Percentiles rank a stretch among this genome's conserved stretches.
Conservation (phyloP, 1,140 invertebrate genomes). For the Zaprionus ornatus region DNA sequence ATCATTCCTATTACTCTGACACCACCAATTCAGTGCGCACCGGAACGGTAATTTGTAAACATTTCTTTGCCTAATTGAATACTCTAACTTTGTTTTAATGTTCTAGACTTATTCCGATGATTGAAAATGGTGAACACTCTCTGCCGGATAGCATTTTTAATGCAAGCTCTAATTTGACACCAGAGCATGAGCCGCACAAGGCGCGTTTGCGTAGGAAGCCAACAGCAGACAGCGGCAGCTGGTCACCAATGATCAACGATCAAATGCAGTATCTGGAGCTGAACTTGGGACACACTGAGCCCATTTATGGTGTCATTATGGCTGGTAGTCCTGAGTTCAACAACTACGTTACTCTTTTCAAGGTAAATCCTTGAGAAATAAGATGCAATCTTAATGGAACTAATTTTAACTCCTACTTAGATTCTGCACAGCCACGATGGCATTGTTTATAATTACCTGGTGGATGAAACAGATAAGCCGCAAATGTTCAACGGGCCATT, state of each 20-base stretch:
- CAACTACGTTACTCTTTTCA: constrained; percentile 90
- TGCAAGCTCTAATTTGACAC: constrained; percentile 85
- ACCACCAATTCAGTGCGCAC: constrained; percentile 85
- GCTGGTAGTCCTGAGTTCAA: constrained; percentile 87
- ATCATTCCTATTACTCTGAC: constrained; percentile 84
- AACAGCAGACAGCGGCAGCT: constrained; percentile 85
- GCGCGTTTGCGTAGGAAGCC: constrained; percentile 84
- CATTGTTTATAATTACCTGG: constrained; percentile 85
- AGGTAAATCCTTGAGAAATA: constrained; percentile 61
- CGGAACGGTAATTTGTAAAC: constrained; percentile 77
- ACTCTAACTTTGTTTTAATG: neutral
- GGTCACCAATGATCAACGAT: constrained; percentile 86
- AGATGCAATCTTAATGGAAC: neutral
- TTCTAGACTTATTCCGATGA: constrained; percentile 84
- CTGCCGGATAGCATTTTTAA: constrained; percentile 86
- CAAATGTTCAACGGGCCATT: constrained; percentile 90
- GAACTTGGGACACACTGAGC: constrained; percentile 86
- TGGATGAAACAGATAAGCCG: constrained; percentile 69
- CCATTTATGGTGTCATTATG: constrained; percentile 89
- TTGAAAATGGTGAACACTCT: constrained; percentile 84
- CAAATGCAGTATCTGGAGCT: constrained; percentile 89
- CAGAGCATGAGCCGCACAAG: constrained; percentile 85
- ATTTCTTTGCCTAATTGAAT: neutral
- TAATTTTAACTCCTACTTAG: constrained; percentile 8
- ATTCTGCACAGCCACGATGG: constrained; percentile 89